These are phyloP conservation scores for Platyscapa corneri DNA, from an alignment of 1,140 invertebrate genomes.

Conservation along the genomic window DNA sequence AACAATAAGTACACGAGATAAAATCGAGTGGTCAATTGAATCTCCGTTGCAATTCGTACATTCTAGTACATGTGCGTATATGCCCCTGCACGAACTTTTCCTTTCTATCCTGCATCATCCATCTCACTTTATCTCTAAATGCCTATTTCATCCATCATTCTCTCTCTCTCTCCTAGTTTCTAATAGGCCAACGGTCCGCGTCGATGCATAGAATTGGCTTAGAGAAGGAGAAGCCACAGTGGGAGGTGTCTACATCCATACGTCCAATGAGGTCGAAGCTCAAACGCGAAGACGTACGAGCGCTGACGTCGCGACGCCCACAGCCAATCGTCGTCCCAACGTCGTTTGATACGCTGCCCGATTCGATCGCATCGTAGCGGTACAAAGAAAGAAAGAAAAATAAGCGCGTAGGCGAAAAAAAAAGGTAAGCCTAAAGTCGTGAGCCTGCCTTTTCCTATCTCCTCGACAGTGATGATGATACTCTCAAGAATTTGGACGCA, in stretches of 20 bases:
- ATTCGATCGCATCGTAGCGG: conserved; percentile 16
- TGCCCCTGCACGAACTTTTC: neutral
- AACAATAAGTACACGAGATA: neutral
- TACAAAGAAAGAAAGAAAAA: neutral
- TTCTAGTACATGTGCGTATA: neutral
- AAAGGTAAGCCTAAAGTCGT: neutral
- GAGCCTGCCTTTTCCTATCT: neutral
- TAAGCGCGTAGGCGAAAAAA: neutral
- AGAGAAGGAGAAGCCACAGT: conserved; percentile 17
- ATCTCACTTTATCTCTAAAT: neutral
- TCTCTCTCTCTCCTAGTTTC: conserved; percentile 7
- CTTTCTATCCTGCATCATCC: neutral
- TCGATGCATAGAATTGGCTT: neutral
- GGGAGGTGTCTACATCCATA: conserved; percentile 7
- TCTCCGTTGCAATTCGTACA: neutral
- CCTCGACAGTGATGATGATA: neutral
- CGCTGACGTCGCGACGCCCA: conserved; percentile 46
- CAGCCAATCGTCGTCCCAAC: conserved; percentile 3
- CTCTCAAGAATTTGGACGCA: neutral
- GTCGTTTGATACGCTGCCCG: conserved; percentile 7
- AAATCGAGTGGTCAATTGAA: neutral
- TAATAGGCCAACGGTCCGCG: conserved; percentile 18
- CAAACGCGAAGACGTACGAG: neutral
- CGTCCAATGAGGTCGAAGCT: conserved; percentile 14
- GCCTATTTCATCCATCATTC: no score